Evolutionary conservation across 2,888 invertebrate genomes (phyloP), one percentile per base, ranked within the genome.

Genomic region (Melieria picta): DNA sequence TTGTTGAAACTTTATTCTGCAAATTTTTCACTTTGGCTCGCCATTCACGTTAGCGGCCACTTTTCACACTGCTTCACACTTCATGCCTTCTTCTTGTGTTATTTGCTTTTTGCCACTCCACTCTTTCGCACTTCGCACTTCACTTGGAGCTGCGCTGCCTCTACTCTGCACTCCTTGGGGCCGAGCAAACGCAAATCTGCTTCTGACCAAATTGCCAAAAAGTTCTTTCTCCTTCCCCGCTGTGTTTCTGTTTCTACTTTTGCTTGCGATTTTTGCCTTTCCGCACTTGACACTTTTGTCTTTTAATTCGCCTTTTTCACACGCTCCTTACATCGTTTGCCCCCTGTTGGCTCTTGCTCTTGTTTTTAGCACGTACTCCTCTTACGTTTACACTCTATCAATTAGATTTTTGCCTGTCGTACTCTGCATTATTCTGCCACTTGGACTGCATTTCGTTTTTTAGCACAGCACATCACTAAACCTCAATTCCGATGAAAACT

Each of bases 201-300:
- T 72, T 72, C 61, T 69, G 72, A 72, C 60, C 66, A 68, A 72
- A 64, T 68, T 68, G 65, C 65, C 60, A 69, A 72, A 72, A 69
- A 55, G 65, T 71, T 71, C 52, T 65, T 50, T 70, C 16, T 47
- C 16, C 10, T 63, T 50, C n/a, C 63, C 30, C 30, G 30, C 61
- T 67, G 60, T 61, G 60, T 61, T 61, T 67, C 47, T n/a, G 48
- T 58, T 66, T 9, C 60, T 57, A 16, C 30, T 45, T 43, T 60
- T 47, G 11, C 7, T 13, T 61, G 48, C 61, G 6, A 30, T 16
- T 56, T 56, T 13, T 42, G 5, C 16, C 52, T 43, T 47, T 16
- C 61, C 66, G 48, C 43, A 58, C 67, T 60, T 61, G 43, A 13
- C n/a, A 9, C 58, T 56, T 16, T n/a, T 43, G 1, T 42, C 16